A percentile compares a stretch with the other conserved stretches of the same genome.
Conservation (phyloP, 2,797 vertebrate genomes). For the Helicolenus hilgendorfi region DNA sequence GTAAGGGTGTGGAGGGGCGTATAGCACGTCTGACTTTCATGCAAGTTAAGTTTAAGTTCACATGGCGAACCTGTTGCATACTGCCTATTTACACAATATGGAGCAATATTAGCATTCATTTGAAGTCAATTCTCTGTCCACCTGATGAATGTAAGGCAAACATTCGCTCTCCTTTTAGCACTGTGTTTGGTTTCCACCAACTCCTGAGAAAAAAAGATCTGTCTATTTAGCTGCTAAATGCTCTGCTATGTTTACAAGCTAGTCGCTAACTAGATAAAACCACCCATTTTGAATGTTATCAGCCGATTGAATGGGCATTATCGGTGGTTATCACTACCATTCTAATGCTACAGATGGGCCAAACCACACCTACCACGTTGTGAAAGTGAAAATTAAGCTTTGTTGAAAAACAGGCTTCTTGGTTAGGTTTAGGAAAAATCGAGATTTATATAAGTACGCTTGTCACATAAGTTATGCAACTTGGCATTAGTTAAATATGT, state of each 20-base stretch:
- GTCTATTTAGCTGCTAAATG: background rate
- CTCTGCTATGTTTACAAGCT: background rate
- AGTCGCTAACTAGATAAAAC: background rate
- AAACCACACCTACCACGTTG: no score
- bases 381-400: no score
- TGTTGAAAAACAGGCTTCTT: background rate
- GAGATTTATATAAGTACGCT: background rate
- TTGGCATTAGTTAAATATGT: background rate
- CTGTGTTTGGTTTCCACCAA: background rate
- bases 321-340: no score
- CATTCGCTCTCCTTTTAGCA: background rate
- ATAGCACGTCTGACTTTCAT: background rate
- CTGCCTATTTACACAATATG: background rate
- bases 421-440: background rate
- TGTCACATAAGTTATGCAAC: background rate
- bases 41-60: no score
- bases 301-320: background rate
- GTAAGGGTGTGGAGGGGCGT: background rate
- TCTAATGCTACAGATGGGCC: no score
- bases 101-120: background rate
- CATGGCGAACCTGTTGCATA: background rate
- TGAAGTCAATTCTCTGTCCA: background rate
- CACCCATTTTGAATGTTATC: background rate
- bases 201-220: background rate
- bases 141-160: background rate